Evolutionary conservation across 2,888 invertebrate species (phyloP).

Genomic region (Mycogona germanica): DNA sequence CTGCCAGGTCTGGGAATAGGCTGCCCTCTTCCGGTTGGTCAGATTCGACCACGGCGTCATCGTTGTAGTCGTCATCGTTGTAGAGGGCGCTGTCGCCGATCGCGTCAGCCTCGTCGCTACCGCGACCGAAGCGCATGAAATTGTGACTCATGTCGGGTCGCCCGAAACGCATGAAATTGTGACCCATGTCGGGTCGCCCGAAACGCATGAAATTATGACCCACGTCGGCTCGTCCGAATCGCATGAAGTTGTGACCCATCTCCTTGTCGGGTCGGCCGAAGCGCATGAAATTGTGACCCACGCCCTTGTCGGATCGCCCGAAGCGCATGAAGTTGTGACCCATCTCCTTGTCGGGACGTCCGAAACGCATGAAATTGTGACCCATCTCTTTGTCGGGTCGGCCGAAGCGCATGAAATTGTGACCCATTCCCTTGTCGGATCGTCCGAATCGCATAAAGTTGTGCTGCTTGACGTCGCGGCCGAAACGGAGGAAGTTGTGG

Average conservation of each 20-base stretch:
- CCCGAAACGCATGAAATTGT: conserved; percentile 3
- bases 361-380: conserved; percentile 19
- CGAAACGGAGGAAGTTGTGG: conserved; percentile 17
- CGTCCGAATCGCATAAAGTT: conserved; percentile 20
- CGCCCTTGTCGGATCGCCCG: conserved; percentile 10
- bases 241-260: conserved; percentile 15
- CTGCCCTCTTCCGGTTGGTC: background rate
- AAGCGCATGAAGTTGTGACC: conserved; percentile 10
- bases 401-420: conserved; percentile 5
- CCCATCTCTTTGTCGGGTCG: background rate
- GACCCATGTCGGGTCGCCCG: background rate
- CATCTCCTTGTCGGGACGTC: conserved; percentile 6
- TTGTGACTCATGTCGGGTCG: background rate
- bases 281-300: conserved; percentile 19
- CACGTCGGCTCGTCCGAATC: conserved; percentile 13
- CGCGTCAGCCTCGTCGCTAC: no score
- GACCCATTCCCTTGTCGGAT: background rate
- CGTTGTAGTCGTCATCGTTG: background rate
- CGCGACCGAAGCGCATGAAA: conserved; percentile 14
- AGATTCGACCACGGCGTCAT: background rate
- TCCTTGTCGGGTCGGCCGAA: conserved; percentile 10
- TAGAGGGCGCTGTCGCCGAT: background rate
- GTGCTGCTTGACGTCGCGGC: conserved; percentile 15
- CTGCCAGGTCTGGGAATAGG: no score
- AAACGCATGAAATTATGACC: background rate